Conservation (phyloP, 2,888 invertebrate species). For the Deilephila elpenor region DNA sequence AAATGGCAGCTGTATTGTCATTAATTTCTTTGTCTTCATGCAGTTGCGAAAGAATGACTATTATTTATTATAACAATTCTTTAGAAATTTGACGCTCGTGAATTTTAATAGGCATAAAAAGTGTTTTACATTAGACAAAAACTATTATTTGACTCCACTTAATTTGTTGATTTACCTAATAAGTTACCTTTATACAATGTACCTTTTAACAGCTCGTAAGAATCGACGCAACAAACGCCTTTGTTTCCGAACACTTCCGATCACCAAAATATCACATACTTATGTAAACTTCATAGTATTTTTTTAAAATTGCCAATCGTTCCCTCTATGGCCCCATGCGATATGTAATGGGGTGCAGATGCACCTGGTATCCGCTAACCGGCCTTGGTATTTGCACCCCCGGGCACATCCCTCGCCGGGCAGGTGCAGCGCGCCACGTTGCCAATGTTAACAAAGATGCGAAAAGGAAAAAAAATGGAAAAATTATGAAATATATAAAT, state of each 20-base stretch:
- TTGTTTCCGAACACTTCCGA: too few relatives aligned
- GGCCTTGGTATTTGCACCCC: conserved; percentile 62
- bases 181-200: too few relatives aligned
- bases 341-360: background rate
- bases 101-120: too few relatives aligned
- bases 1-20: background rate
- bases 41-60: too few relatives aligned
- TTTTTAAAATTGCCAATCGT: background rate
- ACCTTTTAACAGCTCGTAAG: too few relatives aligned
- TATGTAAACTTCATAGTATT: background rate
- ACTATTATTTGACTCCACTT: too few relatives aligned
- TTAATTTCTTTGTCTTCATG: background rate
- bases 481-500: background rate
- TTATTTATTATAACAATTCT: too few relatives aligned
- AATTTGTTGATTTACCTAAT: too few relatives aligned
- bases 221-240: too few relatives aligned
- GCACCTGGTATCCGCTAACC: conserved; percentile 32
- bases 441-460: conserved; percentile 19
- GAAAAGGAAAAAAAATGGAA: background rate
- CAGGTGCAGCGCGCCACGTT: conserved; percentile 44
- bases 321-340: background rate
- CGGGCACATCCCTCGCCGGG: conserved; percentile 29
- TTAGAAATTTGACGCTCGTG: too few relatives aligned
- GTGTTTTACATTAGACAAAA: too few relatives aligned
- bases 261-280: too few relatives aligned